Base-by-base conservation (phyloP, 2,888 invertebrate species). In the Phalangium opilio region DNA sequence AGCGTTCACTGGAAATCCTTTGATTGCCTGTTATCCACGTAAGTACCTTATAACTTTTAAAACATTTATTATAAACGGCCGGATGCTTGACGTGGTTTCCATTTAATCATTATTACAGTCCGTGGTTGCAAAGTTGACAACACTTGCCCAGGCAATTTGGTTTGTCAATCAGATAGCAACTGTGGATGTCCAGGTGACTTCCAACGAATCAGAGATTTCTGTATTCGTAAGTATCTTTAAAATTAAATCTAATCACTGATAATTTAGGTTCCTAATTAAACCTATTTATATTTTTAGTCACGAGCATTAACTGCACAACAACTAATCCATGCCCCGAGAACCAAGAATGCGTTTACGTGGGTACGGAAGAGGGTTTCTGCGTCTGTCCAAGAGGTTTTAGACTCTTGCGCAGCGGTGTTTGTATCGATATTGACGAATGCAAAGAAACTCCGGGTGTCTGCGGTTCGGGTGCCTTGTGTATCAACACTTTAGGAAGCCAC, bases 311-410 rank as follows among this genome's bases (percentile, higher is more conserved):
- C 27, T 58, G 57, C 43, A 53, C 58, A 8, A 59, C 60, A 17
- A 78, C 79, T 35, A 81, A 82, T 52, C 78, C 78, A 57, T 90
- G 89, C 64, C 52, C 53, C n/a, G 87, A 86, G 10, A 89, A 89
- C 1, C 56, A 58, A 42, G 85, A 90, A 62, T 90, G 90, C 61
- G 83, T 90, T 47, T 77, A 82, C 3, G 87, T 89, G 57, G 81
- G 87, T 12, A 85, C 85, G 20, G 84, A 83, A 43, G 82, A 86
- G 1, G 89, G 87, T 64, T 90, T 90, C 63, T 90, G 90, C 61
- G 87, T 89, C 44, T 90, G 90, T 64, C 89, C 89, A 8, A 79
- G 83, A 62, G 90, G 90, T n/a, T 87, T 75, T 63, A 75, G 48
- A 43, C 41, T 55, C 19, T 43, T 52, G 7, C 47, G 52, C 8